Evolutionary conservation across 2,797 vertebrate species (phyloP), one percentile per base, ranked within the genome.

Genomic region (Melanitta fusca): DNA sequence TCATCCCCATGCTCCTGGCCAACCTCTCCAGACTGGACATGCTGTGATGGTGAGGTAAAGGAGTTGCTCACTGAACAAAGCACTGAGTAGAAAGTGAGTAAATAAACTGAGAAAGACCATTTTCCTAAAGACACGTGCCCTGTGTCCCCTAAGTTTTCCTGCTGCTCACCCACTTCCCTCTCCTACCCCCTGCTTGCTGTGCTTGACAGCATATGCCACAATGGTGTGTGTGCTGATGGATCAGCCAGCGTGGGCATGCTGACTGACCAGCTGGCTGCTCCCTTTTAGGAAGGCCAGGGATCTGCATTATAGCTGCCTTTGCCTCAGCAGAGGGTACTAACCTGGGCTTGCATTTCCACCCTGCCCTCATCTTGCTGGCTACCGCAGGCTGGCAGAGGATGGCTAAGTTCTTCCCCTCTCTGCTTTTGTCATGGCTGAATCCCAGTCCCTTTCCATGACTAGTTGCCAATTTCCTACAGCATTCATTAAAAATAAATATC

Each of bases 201-300:
- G 6, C 19, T 32, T 51, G 41, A n/a, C 22, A 60, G 39, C 4
- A 2, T 24, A 39, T 39, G 61, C 19, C 41, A 39, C 9, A 19
- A n/a, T 24, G 20, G 30, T 2, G 19, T 21, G 22, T 16, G 11
- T 28, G 34, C 41, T 70, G 34, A 74, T 64, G 38, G 22, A 83
- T 38, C 54, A n/a, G 77, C 34, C 71, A 90, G 5, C 0, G 0
- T 0, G 0, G 30, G 38, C 51, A 8, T 7, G 4, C 41, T 74
- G 70, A 57, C 13, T 61, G 65, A 57, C 43, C 65, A 60, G 58
- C 54, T 85, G 80, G 34, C 22, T 79, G 53, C 15, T 71, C 15
- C 20, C 32, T 85, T 34, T n/a, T 15, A 21, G 13, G 36, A 85
- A 71, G 19, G 17, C 41, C n/a, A 72, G 34, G 12, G 18, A 54